Conservation (phyloP, 2,797 vertebrate genomes). For the Callimico goeldii region DNA sequence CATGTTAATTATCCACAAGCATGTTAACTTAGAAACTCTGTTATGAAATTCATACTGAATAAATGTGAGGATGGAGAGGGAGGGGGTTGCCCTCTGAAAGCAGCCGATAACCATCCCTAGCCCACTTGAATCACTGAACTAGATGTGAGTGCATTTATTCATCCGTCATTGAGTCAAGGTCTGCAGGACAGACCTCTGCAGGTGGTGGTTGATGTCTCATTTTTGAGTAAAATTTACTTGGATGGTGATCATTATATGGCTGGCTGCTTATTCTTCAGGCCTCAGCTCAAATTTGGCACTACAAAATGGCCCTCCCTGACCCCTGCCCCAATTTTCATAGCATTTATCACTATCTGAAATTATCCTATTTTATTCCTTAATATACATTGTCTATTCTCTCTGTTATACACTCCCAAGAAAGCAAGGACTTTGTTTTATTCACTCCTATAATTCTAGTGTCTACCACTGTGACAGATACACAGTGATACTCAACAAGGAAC, state of each 20-base stretch:
- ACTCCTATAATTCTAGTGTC: background rate
- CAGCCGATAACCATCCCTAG: too few relatives aligned
- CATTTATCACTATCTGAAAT: background rate
- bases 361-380: constrained; percentile 5
- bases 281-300: background rate
- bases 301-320: background rate
- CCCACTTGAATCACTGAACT: too few relatives aligned
- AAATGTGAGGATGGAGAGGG: too few relatives aligned
- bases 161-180: too few relatives aligned
- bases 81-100: too few relatives aligned
- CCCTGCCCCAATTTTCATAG: background rate
- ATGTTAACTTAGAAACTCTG: too few relatives aligned
- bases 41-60: too few relatives aligned
- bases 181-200: too few relatives aligned
- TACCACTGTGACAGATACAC: background rate
- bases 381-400: background rate
- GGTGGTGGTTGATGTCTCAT: too few relatives aligned
- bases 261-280: background rate
- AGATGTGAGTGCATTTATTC: too few relatives aligned
- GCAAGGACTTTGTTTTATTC: constrained; percentile 28
- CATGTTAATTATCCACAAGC: too few relatives aligned
- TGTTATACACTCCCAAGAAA: constrained; percentile 19
- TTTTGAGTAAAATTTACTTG: background rate
- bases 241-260: background rate
- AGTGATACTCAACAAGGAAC: background rate